phyloP scores from a whole-genome alignment of 2,888 invertebrate genomes.

The Augiades crinisus region DNA sequence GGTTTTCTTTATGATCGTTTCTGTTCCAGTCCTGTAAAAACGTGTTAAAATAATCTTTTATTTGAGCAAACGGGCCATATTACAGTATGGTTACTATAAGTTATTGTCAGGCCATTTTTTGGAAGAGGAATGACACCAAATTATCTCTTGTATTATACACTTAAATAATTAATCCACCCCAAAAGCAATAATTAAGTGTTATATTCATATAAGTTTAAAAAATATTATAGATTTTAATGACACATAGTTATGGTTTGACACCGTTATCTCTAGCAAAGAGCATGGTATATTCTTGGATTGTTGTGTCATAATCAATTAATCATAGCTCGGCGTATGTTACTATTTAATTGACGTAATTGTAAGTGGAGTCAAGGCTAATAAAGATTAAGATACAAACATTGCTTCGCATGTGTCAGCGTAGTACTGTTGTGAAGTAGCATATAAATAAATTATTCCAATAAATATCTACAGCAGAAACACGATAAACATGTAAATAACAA shows the following conservation, averaged over 20 bases:
- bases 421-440: too few species aligned
- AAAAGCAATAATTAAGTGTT: too few species aligned
- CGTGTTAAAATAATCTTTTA: too few species aligned
- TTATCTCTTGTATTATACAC: too few species aligned
- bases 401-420: background rate
- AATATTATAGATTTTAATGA: too few species aligned
- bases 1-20: slow-evolving; percentile 50
- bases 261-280: background rate
- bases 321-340: slow-evolving; percentile 6
- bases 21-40: slow-evolving; percentile 1
- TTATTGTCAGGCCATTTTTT: too few species aligned
- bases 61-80: too few species aligned
- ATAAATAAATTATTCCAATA: background rate
- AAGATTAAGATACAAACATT: background rate
- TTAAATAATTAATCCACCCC: too few species aligned
- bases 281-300: slow-evolving; percentile 18
- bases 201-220: too few species aligned
- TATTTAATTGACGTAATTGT: slow-evolving; percentile 17
- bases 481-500: slow-evolving; percentile 6
- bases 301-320: slow-evolving; percentile 20
- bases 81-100: too few species aligned
- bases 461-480: background rate
- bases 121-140: too few species aligned
- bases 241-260: too few species aligned
- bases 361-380: slow-evolving; percentile 1